A percentile compares a stretch with the other conserved stretches of the same genome.
These are phyloP conservation scores for Lateolabrax maculatus DNA, from an alignment of 2,797 vertebrate genomes.

Conservation along the genomic window DNA sequence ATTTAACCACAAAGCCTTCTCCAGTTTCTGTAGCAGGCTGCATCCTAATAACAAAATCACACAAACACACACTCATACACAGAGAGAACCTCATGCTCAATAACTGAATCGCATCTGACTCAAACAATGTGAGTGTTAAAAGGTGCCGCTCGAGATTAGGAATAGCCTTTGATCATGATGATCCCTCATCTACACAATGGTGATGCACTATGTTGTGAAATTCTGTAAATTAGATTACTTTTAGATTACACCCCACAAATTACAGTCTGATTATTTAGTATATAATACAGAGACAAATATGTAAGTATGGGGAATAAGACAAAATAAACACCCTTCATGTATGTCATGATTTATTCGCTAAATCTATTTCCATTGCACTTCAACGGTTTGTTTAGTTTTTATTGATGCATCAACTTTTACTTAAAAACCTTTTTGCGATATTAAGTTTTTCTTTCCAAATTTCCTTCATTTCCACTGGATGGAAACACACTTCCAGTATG, in stretches of 20 bases:
- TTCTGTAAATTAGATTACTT: background rate
- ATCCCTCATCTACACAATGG: background rate
- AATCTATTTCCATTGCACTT: too few relatives aligned
- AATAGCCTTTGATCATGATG: constrained; percentile 22
- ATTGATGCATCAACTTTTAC: too few relatives aligned
- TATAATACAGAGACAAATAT: background rate
- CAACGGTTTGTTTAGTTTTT: too few relatives aligned
- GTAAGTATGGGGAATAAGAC: background rate
- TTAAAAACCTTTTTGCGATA: too few relatives aligned
- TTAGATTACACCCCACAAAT: background rate
- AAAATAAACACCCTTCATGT: too few relatives aligned
- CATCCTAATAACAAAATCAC: constrained; percentile 68
- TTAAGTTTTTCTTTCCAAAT: too few relatives aligned
- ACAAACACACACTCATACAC: constrained; percentile 44
- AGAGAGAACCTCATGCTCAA: background rate
- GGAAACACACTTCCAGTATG: background rate
- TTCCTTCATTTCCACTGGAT: background rate
- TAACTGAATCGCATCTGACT: constrained; percentile 37
- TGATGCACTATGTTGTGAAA: background rate
- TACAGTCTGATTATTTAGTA: background rate
- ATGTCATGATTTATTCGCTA: too few relatives aligned
- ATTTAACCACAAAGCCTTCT: constrained; percentile 75
- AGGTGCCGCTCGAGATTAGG: background rate
- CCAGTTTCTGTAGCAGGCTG: constrained; percentile 63
- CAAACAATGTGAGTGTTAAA: constrained; percentile 33